These are phyloP conservation scores for Neosilurus mollespiculum DNA, from an alignment of 2,797 vertebrate genomes.

Conservation along the genomic window DNA sequence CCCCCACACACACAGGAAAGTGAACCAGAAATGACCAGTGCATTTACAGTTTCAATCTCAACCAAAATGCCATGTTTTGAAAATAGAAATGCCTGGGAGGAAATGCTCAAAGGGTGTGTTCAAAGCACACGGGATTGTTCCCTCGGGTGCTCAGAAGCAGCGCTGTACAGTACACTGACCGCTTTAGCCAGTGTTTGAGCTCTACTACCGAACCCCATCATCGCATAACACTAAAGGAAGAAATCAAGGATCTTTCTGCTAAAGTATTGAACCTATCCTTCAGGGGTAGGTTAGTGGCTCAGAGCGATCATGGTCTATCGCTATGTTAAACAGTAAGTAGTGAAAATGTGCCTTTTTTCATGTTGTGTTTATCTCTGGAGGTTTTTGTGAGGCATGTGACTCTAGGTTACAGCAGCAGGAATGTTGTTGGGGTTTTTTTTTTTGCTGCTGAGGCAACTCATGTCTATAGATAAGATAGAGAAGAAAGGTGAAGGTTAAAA, in stretches of 20 bases:
- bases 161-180: constrained; percentile 29
- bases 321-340: constrained; percentile 55
- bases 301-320: constrained; percentile 50
- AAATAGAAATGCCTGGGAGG: constrained; percentile 46
- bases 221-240: constrained; percentile 30
- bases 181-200: constrained; percentile 23
- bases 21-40: constrained; percentile 8
- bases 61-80: constrained; percentile 32
- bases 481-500: background rate
- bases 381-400: constrained; percentile 27
- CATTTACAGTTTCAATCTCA: constrained; percentile 14
- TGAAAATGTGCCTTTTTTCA: constrained; percentile 15
- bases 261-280: constrained; percentile 19
- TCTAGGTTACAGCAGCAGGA: constrained; percentile 10
- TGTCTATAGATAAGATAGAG: background rate
- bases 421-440: background rate
- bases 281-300: constrained; percentile 28
- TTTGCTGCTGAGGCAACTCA: background rate
- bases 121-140: constrained; percentile 53
- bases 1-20: background rate
- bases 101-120: constrained; percentile 54
- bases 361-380: constrained; percentile 29
- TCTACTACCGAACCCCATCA: constrained; percentile 15
- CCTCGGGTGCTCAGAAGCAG: constrained; percentile 41
- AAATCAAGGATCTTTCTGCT: constrained; percentile 21